These are phyloP conservation scores for Synanthedon tipuliformis DNA, from an alignment of 2,888 invertebrate genomes.

Conservation along the genomic window DNA sequence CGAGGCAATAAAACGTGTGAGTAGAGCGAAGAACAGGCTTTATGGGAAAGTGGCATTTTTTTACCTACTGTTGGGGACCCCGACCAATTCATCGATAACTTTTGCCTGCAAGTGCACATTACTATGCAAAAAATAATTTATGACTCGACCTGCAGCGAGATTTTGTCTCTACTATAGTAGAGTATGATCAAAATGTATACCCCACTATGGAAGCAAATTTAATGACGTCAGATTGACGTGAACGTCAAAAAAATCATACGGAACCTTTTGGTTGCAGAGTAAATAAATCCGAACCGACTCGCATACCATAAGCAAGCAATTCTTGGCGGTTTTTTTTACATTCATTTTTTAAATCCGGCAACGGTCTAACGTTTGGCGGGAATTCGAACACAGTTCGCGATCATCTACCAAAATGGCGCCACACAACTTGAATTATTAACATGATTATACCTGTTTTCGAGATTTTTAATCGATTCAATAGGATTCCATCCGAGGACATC, in stretches of 20 bases:
- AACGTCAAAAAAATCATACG: conserved; percentile 11
- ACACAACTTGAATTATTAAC: conserved; percentile 13
- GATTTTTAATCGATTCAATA: conserved; percentile 32
- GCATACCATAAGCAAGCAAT: conserved; percentile 31
- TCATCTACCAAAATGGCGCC: conserved; percentile 36
- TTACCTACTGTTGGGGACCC: no score
- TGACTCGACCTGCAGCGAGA: no score
- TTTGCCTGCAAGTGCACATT: no score
- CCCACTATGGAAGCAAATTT: no score
- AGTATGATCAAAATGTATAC: no score
- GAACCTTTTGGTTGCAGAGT: conserved; percentile 19
- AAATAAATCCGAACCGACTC: conserved; percentile 1
- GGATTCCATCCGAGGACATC: conserved; percentile 24
- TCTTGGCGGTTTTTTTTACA: conserved; percentile 32
- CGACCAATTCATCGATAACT: no score
- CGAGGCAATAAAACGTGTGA: no score
- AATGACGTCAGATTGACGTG: no score
- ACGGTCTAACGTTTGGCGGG: conserved; percentile 44
- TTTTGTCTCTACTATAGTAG: no score
- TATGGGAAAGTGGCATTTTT: no score
- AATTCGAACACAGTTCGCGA: conserved; percentile 13
- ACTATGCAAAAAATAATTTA: no score
- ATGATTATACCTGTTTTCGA: conserved; percentile 22
- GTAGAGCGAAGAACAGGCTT: no score
- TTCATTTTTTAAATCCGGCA: conserved; percentile 57